Base-by-base conservation (phyloP, 2,888 invertebrate species). In the Formica aserva region DNA sequence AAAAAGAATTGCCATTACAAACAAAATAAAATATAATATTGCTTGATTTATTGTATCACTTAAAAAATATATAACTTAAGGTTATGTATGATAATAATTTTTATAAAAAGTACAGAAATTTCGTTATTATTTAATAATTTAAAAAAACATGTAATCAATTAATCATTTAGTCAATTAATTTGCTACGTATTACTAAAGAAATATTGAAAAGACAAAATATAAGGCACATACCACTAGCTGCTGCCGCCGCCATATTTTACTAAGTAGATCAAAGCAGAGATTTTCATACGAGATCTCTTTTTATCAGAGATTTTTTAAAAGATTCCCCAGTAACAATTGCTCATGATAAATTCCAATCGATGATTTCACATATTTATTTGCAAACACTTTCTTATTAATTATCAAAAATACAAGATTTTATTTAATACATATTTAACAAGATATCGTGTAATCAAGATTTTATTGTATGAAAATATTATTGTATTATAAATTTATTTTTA, bases 191-290 rank as follows among this genome's bases (percentile, higher is more conserved):
- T 60, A 4, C 41, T 38, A 60, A 45, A 13, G 8, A 3, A 13
- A 80, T 26, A 62, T 77, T 62, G 2, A 60, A 62, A 55, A 8
- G 22, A 26, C 26, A 18, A 3, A 55, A 52, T n/a, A 66, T 5
- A 60, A 57, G 1, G 0, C 3, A 3, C 26, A 3, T 71, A 80
- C 78, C 78, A 26, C 60, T 60, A 26, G 3, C 35, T 32, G 69
- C 45, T 22, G 13, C 55, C 55, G 13, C 55, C 55, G 78, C 71
- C 78, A 80, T 80, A 3, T 60, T 62, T 78, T 32, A 65, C 22
- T 13, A 60, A 69, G 41, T n/a, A 41, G n/a, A 29, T 48, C 6
- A 18, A 6, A 48, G 18, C 48, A 18, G 48, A 18, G 6, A 48
- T n/a, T 48, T 48, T 48, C 48, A 48, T 18, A 13, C 13, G 18